A percentile compares a stretch with the other conserved stretches of the same genome.
These are phyloP conservation scores for Drosophila pallidifrons DNA, from an alignment of 1,140 invertebrate species.

Conservation along the genomic window DNA sequence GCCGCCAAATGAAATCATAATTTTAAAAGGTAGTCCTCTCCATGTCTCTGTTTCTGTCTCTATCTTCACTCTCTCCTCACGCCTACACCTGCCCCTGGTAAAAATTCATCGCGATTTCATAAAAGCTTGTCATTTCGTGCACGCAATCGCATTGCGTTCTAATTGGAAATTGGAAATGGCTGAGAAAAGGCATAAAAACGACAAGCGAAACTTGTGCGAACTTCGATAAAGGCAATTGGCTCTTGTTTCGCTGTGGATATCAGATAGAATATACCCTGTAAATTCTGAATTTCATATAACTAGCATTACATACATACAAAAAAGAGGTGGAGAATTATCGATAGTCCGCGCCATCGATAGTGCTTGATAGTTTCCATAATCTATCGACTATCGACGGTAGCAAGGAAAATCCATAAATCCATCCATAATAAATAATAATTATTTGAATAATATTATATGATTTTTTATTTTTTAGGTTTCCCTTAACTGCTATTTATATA, in stretches of 20 bases:
- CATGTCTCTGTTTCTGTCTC: not conserved
- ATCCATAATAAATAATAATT: too few species aligned
- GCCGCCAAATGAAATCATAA: conserved; percentile 72
- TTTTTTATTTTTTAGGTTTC: too few species aligned
- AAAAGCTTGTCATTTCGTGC: conserved; percentile 80
- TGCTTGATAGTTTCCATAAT: too few species aligned
- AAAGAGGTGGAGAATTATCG: too few species aligned
- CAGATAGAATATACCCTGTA: too few species aligned
- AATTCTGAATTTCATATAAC: too few species aligned
- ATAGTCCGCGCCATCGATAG: too few species aligned
- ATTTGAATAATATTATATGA: too few species aligned
- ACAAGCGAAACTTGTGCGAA: not conserved
- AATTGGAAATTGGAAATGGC: conserved; percentile 80
- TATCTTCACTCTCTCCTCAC: not conserved
- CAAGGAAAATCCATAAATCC: too few species aligned
- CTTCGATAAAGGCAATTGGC: not conserved
- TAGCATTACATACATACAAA: too few species aligned
- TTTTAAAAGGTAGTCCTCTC: conserved; percentile 52
- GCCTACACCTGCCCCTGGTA: conserved; percentile 18
- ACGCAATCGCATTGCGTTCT: conserved; percentile 78
- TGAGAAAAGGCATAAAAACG: conserved; percentile 39
- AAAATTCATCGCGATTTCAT: conserved; percentile 66
- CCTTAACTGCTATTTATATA: too few species aligned
- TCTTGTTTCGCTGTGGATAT: not conserved
- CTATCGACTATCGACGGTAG: too few species aligned